phyloP scores from a whole-genome alignment of 2,888 invertebrate genomes.

The Disparrhopalites patrizii region DNA sequence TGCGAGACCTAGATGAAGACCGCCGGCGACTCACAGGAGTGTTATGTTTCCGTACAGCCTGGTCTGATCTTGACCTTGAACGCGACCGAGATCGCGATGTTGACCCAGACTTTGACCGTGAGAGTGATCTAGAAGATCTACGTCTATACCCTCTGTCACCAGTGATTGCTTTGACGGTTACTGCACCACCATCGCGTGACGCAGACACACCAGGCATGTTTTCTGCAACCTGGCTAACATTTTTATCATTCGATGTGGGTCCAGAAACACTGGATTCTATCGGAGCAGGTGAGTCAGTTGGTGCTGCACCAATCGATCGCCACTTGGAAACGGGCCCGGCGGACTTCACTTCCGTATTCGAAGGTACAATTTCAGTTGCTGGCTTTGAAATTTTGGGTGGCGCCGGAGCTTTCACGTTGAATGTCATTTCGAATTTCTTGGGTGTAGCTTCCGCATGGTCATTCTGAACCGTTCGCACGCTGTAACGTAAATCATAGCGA shows the following conservation, averaged over 20 bases:
- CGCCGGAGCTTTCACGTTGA: conserved; percentile 18
- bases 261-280: not conserved
- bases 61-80: conserved; percentile 1
- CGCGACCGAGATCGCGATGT: conserved; percentile 24
- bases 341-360: not conserved
- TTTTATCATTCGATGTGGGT: not conserved
- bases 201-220: too few species aligned
- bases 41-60: too few species aligned
- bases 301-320: conserved; percentile 31
- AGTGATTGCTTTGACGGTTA: too few species aligned
- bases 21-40: too few species aligned
- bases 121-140: too few species aligned
- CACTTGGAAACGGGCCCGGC: conserved; percentile 33
- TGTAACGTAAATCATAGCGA: too few species aligned
- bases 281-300: not conserved
- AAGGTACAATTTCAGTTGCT: not conserved
- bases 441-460: conserved; percentile 17
- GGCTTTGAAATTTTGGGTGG: not conserved
- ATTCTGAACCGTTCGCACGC: not conserved
- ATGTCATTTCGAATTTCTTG: conserved; percentile 42
- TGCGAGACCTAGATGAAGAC: too few species aligned
- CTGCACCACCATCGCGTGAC: not conserved
- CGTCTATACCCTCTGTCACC: not conserved
- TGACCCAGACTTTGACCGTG: conserved; percentile 13
- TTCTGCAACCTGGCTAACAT: not conserved